A percentile compares a stretch with the other conserved stretches of the same genome.
Evolutionary conservation across 1,140 invertebrate genomes (phyloP).

Genomic region (Episyrphus balteatus): DNA sequence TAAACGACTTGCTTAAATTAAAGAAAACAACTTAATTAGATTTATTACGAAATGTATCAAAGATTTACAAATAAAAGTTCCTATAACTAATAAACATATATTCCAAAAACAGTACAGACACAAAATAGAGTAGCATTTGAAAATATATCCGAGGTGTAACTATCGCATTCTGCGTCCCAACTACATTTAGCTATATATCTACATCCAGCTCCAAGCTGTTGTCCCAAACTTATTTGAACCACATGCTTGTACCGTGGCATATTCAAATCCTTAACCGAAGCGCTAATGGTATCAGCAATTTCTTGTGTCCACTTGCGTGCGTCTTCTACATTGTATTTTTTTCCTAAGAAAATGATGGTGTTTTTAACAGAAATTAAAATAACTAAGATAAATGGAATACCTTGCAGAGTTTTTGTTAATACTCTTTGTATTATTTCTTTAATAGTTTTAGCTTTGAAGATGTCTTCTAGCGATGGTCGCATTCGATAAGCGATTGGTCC

Average conservation of each 20-base stretch:
- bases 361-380: neutral
- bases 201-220: constrained; percentile 10
- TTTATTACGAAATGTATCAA: too few species aligned
- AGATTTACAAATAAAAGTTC: too few species aligned
- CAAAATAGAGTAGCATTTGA: constrained; percentile 12
- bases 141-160: constrained; percentile 9
- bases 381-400: neutral
- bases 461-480: constrained; percentile 5
- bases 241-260: constrained; percentile 14
- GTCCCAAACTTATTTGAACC: constrained; percentile 10
- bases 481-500: constrained; percentile 5
- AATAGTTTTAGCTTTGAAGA: constrained; percentile 7
- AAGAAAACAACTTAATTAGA: too few species aligned
- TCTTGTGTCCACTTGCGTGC: constrained; percentile 6
- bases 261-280: constrained; percentile 2
- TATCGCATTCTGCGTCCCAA: constrained; percentile 14
- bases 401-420: constrained; percentile 7
- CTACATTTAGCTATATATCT: constrained; percentile 11
- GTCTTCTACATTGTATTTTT: constrained; percentile 7
- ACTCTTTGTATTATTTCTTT: constrained; percentile 8
- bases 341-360: constrained; percentile 7
- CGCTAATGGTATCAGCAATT: constrained; percentile 10
- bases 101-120: constrained; percentile 13
- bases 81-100: constrained; percentile 9
- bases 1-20: too few species aligned